Conservation (phyloP, 1,140 invertebrate genomes). For the Zaprionus africanus region DNA sequence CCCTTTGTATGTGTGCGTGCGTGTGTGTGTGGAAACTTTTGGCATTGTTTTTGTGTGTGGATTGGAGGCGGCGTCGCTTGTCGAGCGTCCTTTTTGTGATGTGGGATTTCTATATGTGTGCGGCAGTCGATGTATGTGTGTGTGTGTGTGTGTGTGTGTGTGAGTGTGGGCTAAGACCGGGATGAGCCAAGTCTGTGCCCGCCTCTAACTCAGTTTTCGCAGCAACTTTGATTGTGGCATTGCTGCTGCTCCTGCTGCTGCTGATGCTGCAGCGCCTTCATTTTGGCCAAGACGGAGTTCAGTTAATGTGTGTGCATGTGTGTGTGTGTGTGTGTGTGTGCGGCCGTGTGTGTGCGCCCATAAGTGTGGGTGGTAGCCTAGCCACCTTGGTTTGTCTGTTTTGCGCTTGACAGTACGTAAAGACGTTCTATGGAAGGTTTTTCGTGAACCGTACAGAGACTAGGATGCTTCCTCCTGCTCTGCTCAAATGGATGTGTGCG, state of each 20-base stretch:
- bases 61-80: conserved; percentile 58
- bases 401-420: conserved; percentile 65
- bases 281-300: conserved; percentile 80
- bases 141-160: conserved; percentile 23
- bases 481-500: conserved; percentile 19
- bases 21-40: conserved; percentile 72
- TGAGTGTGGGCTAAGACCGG: conserved; percentile 47
- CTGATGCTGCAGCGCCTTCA: conserved; percentile 44
- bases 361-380: conserved; percentile 44
- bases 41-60: conserved; percentile 77
- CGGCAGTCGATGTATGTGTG: not conserved
- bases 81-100: conserved; percentile 59
- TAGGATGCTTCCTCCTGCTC: conserved; percentile 1
- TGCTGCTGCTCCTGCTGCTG: conserved; percentile 36
- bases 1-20: conserved; percentile 11
- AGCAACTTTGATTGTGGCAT: conserved; percentile 81
- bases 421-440: conserved; percentile 63
- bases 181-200: conserved; percentile 73
- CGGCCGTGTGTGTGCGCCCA: conserved; percentile 9
- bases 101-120: conserved; percentile 32
- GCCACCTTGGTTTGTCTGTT: conserved; percentile 68
- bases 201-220: conserved; percentile 46
- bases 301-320: conserved; percentile 25
- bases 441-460: conserved; percentile 34
- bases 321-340: conserved; percentile 27